phyloP scores from a whole-genome alignment of 2,888 invertebrate genomes.

The Mesoligia furuncula region DNA sequence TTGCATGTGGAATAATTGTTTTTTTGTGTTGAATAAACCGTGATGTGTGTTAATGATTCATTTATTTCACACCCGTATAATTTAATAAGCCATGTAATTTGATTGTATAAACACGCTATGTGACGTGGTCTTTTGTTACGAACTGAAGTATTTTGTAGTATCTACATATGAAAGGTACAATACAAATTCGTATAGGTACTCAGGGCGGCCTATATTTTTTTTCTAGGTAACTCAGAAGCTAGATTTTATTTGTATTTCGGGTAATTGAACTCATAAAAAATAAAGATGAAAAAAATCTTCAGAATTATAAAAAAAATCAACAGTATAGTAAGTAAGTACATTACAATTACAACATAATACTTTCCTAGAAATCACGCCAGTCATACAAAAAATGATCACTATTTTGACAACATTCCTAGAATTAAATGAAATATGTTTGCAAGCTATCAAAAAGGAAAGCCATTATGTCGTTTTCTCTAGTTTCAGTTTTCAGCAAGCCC shows the following conservation, averaged over 20 bases:
- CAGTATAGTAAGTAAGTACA: not conserved
- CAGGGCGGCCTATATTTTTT: no score
- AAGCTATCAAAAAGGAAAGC: not conserved
- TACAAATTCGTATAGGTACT: not conserved
- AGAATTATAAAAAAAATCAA: not conserved
- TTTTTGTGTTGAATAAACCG: conserved; percentile 8
- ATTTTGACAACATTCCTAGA: not conserved
- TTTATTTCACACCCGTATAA: conserved; percentile 39
- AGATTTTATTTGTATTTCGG: not conserved
- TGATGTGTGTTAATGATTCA: conserved; percentile 25
- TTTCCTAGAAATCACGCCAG: not conserved
- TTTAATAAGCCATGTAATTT: conserved; percentile 24
- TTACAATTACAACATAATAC: not conserved
- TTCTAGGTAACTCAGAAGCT: not conserved
- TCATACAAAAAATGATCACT: not conserved
- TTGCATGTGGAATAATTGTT: conserved; percentile 31
- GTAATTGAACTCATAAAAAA: not conserved
- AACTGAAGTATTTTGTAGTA: not conserved
- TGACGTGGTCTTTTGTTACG: not conserved
- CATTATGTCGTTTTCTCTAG: not conserved
- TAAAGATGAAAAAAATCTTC: not conserved
- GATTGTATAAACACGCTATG: conserved; percentile 20
- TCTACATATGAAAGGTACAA: not conserved
- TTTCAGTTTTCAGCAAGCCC: not conserved
- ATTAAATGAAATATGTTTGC: not conserved